These are phyloP conservation scores for Trisateles emortualis DNA, from an alignment of 2,888 invertebrate genomes.

Conservation along the genomic window DNA sequence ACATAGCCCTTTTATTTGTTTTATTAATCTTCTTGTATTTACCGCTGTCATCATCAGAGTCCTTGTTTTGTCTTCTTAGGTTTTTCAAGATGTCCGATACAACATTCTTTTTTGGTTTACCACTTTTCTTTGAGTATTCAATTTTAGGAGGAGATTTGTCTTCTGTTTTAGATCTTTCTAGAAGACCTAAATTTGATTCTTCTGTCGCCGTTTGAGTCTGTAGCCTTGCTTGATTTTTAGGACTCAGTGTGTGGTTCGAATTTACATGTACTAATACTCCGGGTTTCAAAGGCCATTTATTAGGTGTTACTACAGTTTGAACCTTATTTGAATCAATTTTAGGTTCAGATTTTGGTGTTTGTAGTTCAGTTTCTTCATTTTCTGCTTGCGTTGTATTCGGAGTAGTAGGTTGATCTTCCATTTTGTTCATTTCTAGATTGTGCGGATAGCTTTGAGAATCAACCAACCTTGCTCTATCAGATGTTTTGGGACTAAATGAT, in stretches of 20 bases:
- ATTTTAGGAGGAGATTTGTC: conserved; percentile 56
- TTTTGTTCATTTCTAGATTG: conserved; percentile 73
- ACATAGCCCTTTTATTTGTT: conserved; percentile 78
- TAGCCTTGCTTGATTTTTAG: conserved; percentile 81
- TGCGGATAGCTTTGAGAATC: conserved; percentile 56
- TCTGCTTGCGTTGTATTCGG: conserved; percentile 63
- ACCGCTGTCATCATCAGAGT: conserved; percentile 80
- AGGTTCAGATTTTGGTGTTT: conserved; percentile 61
- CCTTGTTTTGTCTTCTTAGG: conserved; percentile 71
- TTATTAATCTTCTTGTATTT: conserved; percentile 83
- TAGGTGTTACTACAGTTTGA: conserved; percentile 82
- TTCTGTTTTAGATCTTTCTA: conserved; percentile 71
- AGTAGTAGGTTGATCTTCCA: conserved; percentile 67
- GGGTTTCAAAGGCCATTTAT: conserved; percentile 95
- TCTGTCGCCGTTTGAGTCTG: conserved; percentile 61
- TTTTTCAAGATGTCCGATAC: conserved; percentile 75
- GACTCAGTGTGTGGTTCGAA: conserved; percentile 91
- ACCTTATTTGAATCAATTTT: conserved; percentile 62
- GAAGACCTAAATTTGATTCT: conserved; percentile 71
- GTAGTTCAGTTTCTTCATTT: conserved; percentile 54
- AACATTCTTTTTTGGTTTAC: conserved; percentile 72
- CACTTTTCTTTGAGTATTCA: conserved; percentile 77
- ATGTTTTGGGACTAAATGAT: conserved; percentile 80
- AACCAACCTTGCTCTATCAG: conserved; percentile 81
- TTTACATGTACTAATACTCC: conserved; percentile 96